Evolutionary conservation across 2,113 vertebrate species (phyloP), one percentile per base, ranked within the genome.

Genomic region (Actinemys pallida): DNA sequence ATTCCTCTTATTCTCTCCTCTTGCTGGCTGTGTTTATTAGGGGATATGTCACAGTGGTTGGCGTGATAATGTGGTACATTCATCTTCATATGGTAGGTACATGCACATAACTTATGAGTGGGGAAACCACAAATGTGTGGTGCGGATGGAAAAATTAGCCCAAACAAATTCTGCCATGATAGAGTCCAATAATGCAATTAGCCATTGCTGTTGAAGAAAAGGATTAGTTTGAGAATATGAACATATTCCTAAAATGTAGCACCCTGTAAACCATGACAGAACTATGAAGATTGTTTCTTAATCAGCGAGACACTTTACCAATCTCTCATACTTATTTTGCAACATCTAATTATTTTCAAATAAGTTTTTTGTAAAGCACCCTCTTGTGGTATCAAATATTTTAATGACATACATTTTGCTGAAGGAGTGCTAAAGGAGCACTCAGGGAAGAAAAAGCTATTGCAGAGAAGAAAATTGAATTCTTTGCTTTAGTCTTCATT

Each of bases 1-100:
- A 89, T 87, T 92, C 16, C 89, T 96, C 54, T 86, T 96, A 95
- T 90, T 96, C 94, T 96, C 85, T 83, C 31, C 8, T 81, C 80
- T 86, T 91, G 47, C 35, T 93, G 86, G 31, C 29, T 53, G 29
- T 79, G 3, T 14, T 83, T 65, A 80, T 81, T 47, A 90, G 56
- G 50, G 79, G 52, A 95, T 96, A 92, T 83, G 69, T 93, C 94
- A 78, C 20, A 20, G 82, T 56, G 56, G 82, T 84, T 87, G 57
- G 20, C 82, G 35, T 81, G 88, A 90, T 53, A 54, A 62, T 72
- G 16, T 4, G 25, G 45, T 50, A 69, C 9, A 11, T 93, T 95
- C 80, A 13, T 91, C 76, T 94, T 69, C 47, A 19, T 89, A 69
- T 12, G 5, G 39, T 57, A 57, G 0, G 0, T 31, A n/a, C 1